Conservation (phyloP, 2,888 invertebrate genomes). For the Agriopis marginaria region DNA sequence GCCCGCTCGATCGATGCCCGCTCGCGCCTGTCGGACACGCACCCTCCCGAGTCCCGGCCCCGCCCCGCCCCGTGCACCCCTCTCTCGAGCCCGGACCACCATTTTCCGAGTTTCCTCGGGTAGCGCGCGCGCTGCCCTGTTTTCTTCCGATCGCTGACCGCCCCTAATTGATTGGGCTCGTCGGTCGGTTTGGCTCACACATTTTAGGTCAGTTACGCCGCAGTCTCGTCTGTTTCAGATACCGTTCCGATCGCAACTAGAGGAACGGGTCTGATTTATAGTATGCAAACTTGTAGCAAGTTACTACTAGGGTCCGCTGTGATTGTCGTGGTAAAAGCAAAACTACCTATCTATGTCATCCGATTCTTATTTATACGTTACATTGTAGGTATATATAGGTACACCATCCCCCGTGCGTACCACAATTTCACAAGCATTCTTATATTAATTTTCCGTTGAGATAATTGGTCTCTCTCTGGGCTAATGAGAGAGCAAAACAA, state of each 20-base stretch:
- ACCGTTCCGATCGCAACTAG: slow-evolving; percentile 11
- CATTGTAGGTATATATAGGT: too few relatives aligned
- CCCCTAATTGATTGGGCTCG: slow-evolving; percentile 84
- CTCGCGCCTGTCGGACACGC: slow-evolving; percentile 72
- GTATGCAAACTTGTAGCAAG: not conserved
- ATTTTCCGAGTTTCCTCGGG: slow-evolving; percentile 84
- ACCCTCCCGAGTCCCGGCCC: slow-evolving; percentile 75
- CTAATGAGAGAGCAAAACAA: too few relatives aligned
- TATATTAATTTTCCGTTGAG: too few relatives aligned
- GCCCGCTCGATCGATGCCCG: slow-evolving; percentile 74
- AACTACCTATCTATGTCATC: too few relatives aligned
- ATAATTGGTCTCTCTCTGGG: too few relatives aligned
- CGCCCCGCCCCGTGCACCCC: slow-evolving; percentile 63
- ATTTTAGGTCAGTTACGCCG: slow-evolving; percentile 80
- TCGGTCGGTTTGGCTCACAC: slow-evolving; percentile 80
- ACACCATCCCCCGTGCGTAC: too few relatives aligned
- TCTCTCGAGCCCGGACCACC: slow-evolving; percentile 62
- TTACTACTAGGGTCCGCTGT: not conserved
- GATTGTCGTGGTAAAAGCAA: too few relatives aligned
- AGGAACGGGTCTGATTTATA: not conserved
- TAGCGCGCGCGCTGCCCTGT: slow-evolving; percentile 87
- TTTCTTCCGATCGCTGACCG: slow-evolving; percentile 85
- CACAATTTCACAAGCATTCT: too few relatives aligned
- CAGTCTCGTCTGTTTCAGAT: slow-evolving; percentile 35
- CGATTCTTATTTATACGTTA: too few relatives aligned